These are phyloP conservation scores for Vombatus ursinus DNA, from an alignment of 2,113 vertebrate species.

Conservation along the genomic window DNA sequence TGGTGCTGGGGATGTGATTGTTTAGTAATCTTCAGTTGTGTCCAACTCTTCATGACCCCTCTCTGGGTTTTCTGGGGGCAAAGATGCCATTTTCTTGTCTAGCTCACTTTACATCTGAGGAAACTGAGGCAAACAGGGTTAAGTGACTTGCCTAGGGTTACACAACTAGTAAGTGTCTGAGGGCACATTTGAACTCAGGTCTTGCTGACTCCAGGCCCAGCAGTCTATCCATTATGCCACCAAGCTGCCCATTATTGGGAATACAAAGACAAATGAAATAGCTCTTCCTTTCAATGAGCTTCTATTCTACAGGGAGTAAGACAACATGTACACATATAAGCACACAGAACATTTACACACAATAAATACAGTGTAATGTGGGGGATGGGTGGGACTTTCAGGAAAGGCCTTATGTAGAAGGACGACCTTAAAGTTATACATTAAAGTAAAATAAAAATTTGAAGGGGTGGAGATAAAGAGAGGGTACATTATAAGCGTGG, in stretches of 20 bases:
- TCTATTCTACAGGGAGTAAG: not conserved
- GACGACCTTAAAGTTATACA: not conserved
- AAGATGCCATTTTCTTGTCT: not conserved
- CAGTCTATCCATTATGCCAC: too few species aligned
- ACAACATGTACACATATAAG: not conserved
- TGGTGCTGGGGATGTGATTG: too few species aligned
- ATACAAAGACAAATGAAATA: too few species aligned
- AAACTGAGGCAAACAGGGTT: not conserved
- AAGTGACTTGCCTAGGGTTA: not conserved
- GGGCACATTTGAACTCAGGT: not conserved
- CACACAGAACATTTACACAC: not conserved
- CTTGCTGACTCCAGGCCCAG: not conserved
- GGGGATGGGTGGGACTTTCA: not conserved
- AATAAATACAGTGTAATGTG: not conserved
- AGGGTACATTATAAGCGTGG: not conserved
- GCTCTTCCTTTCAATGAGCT: not conserved
- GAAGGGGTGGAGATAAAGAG: not conserved
- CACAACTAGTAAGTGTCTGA: not conserved
- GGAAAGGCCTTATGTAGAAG: not conserved
- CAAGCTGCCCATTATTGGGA: not conserved
- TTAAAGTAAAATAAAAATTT: not conserved
- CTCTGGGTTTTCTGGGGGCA: not conserved
- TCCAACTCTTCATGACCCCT: too few species aligned
- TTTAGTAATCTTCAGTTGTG: too few species aligned
- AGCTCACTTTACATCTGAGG: too few species aligned